Evolutionary conservation across 2,113 vertebrate species (phyloP), one percentile per base, ranked within the genome.

Genomic region (Eublepharis macularius): DNA sequence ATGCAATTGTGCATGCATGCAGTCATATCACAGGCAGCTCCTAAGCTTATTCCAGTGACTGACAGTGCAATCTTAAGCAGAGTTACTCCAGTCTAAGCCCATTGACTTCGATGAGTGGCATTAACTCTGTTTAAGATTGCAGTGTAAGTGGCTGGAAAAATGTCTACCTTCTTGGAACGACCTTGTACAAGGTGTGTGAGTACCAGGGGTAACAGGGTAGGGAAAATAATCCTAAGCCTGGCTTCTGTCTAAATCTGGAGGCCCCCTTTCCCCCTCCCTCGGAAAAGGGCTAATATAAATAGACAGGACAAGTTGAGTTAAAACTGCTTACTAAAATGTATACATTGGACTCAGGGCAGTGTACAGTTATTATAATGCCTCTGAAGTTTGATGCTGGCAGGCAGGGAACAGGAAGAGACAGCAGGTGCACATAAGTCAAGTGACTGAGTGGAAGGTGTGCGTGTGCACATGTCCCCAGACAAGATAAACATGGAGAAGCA

Each of bases 241-340:
- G 75, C 49, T 85, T 85, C 76, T 79, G 76, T 85, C 83, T 43
- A 43, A 85, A 78, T 78, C 45, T 14, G 34, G 29, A 47, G 34
- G 45, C 65, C 78, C 49, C 12, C 51, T 16, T 70, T 49, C 41
- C 49, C 26, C 39, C 13, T 54, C 63, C 41, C 65, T 29, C 51
- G 57, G 66, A n/a, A n/a, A n/a, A 78, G 32, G 32, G 26, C 26
- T 78, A 78, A 85, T 45, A 79, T 85, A 85, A 85, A 85, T 78
- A 85, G 49, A 72, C 9, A 49, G 76, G 75, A 79, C 83, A 79
- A 66, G 36, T 70, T 85, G 83, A 78, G 65, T 79, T 78, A 85
- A 65, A 72, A 78, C 65, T 78, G 66, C 70, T 85, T 79, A 70
- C 78, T 78, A 51, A 43, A 85, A 85, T 85, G 32, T 85, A 85